A percentile compares a stretch with the other conserved stretches of the same genome.
Conservation (phyloP, 2,888 invertebrate genomes). For the Drosophila histrio region DNA sequence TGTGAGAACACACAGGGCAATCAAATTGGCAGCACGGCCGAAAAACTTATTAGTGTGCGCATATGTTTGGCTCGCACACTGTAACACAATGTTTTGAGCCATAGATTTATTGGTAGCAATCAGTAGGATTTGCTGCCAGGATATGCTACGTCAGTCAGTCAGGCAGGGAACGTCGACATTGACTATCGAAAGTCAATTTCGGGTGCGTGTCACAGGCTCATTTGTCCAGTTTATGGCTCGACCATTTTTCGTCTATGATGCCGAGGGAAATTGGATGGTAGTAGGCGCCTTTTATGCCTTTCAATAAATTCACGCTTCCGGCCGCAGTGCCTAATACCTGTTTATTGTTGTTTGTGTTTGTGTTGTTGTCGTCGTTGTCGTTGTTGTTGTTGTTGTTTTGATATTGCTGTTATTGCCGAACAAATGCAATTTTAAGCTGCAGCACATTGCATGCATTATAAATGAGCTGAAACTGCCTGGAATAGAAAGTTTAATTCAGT, state of each 20-base stretch:
- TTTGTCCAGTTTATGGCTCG: constrained; percentile 74
- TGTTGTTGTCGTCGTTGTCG: neutral
- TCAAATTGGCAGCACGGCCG: constrained; percentile 42
- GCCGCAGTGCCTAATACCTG: constrained; percentile 64
- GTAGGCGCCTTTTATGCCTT: constrained; percentile 66
- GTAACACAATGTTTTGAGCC: constrained; percentile 65
- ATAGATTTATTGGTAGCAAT: constrained; percentile 74
- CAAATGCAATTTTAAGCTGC: constrained; percentile 57
- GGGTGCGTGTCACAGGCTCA: constrained; percentile 77
- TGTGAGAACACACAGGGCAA: constrained; percentile 38
- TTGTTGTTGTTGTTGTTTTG: neutral
- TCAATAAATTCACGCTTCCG: constrained; percentile 75
- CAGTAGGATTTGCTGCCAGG: constrained; percentile 61
- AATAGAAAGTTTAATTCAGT: constrained; percentile 21
- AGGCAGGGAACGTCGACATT: constrained; percentile 24
- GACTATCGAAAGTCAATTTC: constrained; percentile 78
- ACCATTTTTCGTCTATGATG: constrained; percentile 21
- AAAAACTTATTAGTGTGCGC: constrained; percentile 60
- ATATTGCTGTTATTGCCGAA: constrained; percentile 13
- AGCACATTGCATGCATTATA: constrained; percentile 52
- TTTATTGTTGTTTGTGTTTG: constrained; percentile 57
- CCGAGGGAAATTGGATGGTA: neutral
- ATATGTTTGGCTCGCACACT: constrained; percentile 34
- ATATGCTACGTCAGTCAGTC: no score
- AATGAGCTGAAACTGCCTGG: constrained; percentile 40